These are phyloP conservation scores for Chouioia cunea DNA, from an alignment of 2,888 invertebrate species.

Conservation along the genomic window DNA sequence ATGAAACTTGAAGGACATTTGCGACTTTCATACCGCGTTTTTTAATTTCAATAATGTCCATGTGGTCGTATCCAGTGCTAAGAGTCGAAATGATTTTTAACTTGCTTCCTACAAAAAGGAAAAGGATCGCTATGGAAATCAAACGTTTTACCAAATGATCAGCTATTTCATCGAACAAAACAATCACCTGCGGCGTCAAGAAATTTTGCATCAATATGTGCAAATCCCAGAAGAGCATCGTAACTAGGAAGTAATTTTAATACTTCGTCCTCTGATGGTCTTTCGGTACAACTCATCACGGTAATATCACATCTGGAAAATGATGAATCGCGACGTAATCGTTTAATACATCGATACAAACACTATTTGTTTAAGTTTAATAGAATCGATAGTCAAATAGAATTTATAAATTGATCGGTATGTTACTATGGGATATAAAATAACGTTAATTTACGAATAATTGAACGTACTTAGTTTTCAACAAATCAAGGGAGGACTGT, in stretches of 20 bases:
- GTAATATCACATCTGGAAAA: conserved; percentile 60
- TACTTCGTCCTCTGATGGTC: conserved; percentile 52
- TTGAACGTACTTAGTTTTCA: conserved; percentile 65
- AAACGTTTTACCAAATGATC: too few species aligned
- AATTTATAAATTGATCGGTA: too few species aligned
- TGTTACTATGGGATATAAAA: not conserved
- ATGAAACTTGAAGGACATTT: conserved; percentile 82
- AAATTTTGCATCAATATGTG: conserved; percentile 70
- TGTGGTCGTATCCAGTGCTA: conserved; percentile 89
- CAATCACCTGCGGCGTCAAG: conserved; percentile 75
- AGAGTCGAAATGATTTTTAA: conserved; percentile 84
- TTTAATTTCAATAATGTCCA: conserved; percentile 81
- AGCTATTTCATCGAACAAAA: not conserved
- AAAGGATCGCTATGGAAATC: too few species aligned
- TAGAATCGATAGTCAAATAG: too few species aligned
- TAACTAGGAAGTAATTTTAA: conserved; percentile 57
- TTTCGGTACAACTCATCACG: conserved; percentile 51
- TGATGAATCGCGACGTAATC: too few species aligned
- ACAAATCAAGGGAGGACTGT: conserved; percentile 66
- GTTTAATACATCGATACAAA: too few species aligned
- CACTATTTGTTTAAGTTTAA: too few species aligned
- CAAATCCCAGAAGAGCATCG: conserved; percentile 58
- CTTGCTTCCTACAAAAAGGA: conserved; percentile 73
- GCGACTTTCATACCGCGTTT: conserved; percentile 82
- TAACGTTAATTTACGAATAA: not conserved